Conservation (phyloP, 2,888 invertebrate genomes). For the Euplexia lucipara region DNA sequence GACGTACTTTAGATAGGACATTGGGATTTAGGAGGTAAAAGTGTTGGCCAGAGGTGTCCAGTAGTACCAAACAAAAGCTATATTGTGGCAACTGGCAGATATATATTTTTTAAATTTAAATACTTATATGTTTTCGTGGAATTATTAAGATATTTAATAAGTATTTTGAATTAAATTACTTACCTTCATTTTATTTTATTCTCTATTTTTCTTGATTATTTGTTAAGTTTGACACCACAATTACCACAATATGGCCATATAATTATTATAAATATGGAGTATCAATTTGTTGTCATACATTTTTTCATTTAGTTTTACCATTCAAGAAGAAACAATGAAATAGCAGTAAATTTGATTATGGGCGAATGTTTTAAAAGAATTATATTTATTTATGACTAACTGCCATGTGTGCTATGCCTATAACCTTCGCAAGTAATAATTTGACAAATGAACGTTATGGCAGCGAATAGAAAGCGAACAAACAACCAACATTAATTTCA, state of each 20-base stretch:
- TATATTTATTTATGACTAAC: too few species aligned
- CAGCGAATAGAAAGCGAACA: too few species aligned
- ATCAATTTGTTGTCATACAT: neutral
- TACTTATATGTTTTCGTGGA: conserved; percentile 49
- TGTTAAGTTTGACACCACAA: conserved; percentile 8
- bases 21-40: too few species aligned
- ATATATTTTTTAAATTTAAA: neutral
- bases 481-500: too few species aligned
- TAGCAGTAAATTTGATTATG: too few species aligned
- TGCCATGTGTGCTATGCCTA: too few species aligned
- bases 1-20: too few species aligned
- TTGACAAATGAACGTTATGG: too few species aligned
- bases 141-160: conserved; percentile 8
- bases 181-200: conserved; percentile 35
- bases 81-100: conserved; percentile 49
- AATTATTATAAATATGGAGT: neutral
- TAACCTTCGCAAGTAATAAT: too few species aligned
- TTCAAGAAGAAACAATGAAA: too few species aligned
- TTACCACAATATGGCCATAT: conserved; percentile 62
- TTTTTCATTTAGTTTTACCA: neutral
- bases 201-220: neutral
- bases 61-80: conserved; percentile 69
- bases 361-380: too few species aligned
- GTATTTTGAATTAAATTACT: conserved; percentile 31
- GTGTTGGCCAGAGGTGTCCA: too few species aligned